phyloP scores from a whole-genome alignment of 2,113 vertebrate species.

The Capreolus pygargus region DNA sequence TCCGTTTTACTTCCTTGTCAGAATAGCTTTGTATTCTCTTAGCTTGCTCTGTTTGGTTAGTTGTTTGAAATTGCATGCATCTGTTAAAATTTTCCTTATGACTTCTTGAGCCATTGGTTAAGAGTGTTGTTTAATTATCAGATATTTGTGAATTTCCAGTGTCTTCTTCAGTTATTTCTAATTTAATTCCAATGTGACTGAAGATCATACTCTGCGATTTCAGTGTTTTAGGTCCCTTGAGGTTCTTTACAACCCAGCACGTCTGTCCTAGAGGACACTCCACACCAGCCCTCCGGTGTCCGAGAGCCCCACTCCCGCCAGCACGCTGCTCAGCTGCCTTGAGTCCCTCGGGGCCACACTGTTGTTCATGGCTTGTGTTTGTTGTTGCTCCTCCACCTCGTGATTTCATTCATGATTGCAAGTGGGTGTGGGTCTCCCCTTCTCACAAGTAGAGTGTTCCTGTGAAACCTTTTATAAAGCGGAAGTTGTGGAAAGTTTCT shows the following conservation, averaged over 20 bases:
- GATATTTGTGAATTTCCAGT: background rate
- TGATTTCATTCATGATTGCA: background rate
- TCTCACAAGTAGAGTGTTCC: background rate
- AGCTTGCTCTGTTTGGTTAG: background rate
- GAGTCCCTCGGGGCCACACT: no score
- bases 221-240: background rate
- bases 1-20: background rate
- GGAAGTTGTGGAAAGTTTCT: background rate
- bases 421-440: background rate
- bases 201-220: background rate
- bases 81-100: background rate
- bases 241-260: background rate
- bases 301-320: no score
- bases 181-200: background rate
- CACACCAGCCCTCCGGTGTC: background rate
- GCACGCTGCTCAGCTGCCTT: no score
- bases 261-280: background rate
- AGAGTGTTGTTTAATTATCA: background rate
- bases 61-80: background rate
- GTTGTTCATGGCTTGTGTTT: background rate
- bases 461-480: background rate
- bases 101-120: background rate
- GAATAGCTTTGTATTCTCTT: background rate
- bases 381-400: background rate
- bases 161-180: background rate